These are phyloP conservation scores for Melanchra persicariae DNA, from an alignment of 2,888 invertebrate species.

Conservation along the genomic window DNA sequence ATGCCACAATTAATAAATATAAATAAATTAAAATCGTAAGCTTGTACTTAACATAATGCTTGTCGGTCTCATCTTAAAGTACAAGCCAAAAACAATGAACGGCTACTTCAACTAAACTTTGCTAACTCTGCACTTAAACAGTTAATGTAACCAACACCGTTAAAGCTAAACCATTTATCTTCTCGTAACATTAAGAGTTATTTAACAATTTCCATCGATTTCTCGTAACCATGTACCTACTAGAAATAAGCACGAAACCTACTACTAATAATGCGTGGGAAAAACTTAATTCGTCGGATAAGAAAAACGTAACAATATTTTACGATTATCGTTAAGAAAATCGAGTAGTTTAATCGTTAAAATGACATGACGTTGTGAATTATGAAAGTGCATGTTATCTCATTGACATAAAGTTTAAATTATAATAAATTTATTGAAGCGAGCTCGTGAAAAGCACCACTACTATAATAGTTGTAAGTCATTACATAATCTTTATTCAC, in stretches of 20 bases:
- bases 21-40: neutral
- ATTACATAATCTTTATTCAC: constrained; percentile 61
- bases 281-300: constrained; percentile 45
- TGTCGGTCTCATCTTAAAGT: constrained; percentile 10
- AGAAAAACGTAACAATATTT: constrained; percentile 30
- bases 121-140: constrained; percentile 11
- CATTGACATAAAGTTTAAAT: constrained; percentile 15
- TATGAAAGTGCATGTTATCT: neutral
- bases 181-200: constrained; percentile 44
- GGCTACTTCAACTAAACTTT: constrained; percentile 10
- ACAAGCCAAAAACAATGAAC: constrained; percentile 24
- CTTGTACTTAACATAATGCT: neutral
- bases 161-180: constrained; percentile 49
- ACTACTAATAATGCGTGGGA: constrained; percentile 54
- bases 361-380: constrained; percentile 32
- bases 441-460: neutral
- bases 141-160: constrained; percentile 38
- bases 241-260: constrained; percentile 21
- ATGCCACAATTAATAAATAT: neutral
- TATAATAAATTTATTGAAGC: neutral
- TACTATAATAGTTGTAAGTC: constrained; percentile 41
- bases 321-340: constrained; percentile 43
- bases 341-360: constrained; percentile 36
- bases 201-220: constrained; percentile 37
- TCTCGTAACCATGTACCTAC: constrained; percentile 20